Evolutionary conservation across 2,797 vertebrate genomes (phyloP), one percentile per base, ranked within the genome.

Genomic region (Glossophaga mutica): DNA sequence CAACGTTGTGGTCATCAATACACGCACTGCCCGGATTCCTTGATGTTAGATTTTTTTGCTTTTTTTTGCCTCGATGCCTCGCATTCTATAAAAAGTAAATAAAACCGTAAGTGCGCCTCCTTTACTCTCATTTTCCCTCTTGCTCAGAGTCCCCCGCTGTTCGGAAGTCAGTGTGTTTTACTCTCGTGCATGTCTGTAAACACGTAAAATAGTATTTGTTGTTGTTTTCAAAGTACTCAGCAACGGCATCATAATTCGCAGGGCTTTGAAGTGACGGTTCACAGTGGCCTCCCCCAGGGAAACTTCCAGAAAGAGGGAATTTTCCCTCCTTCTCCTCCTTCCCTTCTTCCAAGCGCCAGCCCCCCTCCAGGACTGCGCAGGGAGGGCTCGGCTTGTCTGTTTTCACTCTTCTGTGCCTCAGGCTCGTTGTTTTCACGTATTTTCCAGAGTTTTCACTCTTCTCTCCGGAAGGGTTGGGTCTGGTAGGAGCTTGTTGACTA

Each of bases 41-140:
- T 21, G 18, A n/a, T 3, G 24, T 24, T 15, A 5, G 24, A 9
- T 46, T 37, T 71, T 44, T 73, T 44, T 42, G 18, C 29, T 76
- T 52, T 76, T 76, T 1, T 46, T 44, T 34, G 39, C n/a, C 42
- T 87, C 18, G 9, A 32, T 48, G 39, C 21, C 42, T 87, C 39
- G 55, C 46, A 10, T 59, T 50, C 34, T 44, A 67, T 37, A 73
- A 62, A 88, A 84, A 68, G 91, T 21, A 91, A 74, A 59, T 67
- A 37, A 48, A 87, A 73, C 21, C 7, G 19, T 37, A 32, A 16
- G 74, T 46, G 16, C 11, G 0, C 3, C 37, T 2, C 12, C 9
- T 50, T 39, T 37, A n/a, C 6, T 19, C 46, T 21, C 21, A 14
- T n/a, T 32, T 8, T 8, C 55, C 39, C 55, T 67, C 46, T 44